phyloP scores from a whole-genome alignment of 2,888 invertebrate genomes.

The Agapetus fuscipes region DNA sequence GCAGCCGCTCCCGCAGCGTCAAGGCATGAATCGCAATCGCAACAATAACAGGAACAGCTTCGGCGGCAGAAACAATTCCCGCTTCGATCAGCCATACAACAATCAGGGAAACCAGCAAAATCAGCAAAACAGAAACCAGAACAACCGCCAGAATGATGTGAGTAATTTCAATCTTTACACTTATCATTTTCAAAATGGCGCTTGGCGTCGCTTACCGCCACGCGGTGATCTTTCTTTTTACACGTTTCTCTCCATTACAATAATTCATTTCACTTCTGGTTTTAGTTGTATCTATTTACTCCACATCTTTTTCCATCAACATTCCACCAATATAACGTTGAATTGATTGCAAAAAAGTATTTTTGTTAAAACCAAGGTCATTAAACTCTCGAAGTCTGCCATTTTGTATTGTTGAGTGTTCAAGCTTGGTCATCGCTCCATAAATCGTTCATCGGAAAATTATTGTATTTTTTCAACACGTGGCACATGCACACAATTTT shows the following conservation, averaged over 20 bases:
- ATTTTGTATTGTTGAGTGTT: too few relatives aligned
- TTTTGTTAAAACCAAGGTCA: too few relatives aligned
- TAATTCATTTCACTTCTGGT: background rate
- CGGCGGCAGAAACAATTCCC: slow-evolving; percentile 8
- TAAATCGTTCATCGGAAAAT: too few relatives aligned
- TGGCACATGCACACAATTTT: too few relatives aligned
- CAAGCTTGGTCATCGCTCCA: too few relatives aligned
- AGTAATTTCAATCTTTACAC: background rate
- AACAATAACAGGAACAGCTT: slow-evolving; percentile 6
- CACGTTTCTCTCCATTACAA: background rate
- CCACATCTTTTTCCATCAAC: background rate
- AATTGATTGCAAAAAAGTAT: too few relatives aligned
- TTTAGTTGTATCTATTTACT: background rate
- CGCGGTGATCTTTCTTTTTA: background rate
- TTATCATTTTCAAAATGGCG: slow-evolving; percentile 10
- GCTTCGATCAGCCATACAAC: slow-evolving; percentile 10
- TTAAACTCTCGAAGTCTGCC: too few relatives aligned
- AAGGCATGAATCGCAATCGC: slow-evolving; percentile 10
- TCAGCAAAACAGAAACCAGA: slow-evolving; percentile 1
- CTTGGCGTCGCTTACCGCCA: slow-evolving; percentile 1
- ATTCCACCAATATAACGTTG: too few relatives aligned
- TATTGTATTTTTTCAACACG: too few relatives aligned
- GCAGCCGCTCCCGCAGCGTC: slow-evolving; percentile 17
- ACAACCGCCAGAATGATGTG: slow-evolving; percentile 7
- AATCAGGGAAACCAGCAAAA: background rate